A percentile compares a stretch with the other conserved stretches of the same genome.
Evolutionary conservation across 2,113 vertebrate species (phyloP).

Genomic region (Cheirogaleus medius): DNA sequence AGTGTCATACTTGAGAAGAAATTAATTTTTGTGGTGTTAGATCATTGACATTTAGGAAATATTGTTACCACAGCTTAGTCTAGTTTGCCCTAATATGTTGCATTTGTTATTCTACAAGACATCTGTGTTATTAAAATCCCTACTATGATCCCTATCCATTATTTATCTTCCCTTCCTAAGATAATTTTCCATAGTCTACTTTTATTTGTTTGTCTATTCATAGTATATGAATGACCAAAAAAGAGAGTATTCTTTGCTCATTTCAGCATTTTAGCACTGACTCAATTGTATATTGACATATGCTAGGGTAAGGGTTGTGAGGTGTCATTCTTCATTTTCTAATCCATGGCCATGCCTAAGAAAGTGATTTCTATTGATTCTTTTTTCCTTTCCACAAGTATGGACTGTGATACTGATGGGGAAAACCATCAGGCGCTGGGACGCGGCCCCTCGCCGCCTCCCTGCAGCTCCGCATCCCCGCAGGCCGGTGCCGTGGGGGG

Average conservation of each 20-base stretch:
- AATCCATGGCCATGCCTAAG: not conserved
- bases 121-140: not conserved
- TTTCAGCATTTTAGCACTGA: not conserved
- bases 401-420: too few species aligned
- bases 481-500: too few species aligned
- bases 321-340: not conserved
- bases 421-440: too few species aligned
- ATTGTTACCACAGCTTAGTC: not conserved
- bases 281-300: not conserved
- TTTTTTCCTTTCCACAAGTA: not conserved
- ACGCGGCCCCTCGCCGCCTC: too few species aligned
- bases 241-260: not conserved
- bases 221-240: not conserved
- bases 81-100: not conserved
- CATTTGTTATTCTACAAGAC: not conserved
- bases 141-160: not conserved
- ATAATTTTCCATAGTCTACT: not conserved
- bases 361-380: not conserved
- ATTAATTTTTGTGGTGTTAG: not conserved
- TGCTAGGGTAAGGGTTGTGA: not conserved
- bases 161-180: not conserved
- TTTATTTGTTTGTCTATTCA: not conserved
- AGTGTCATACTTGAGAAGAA: not conserved
- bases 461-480: too few species aligned
- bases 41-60: not conserved